phyloP scores from a whole-genome alignment of 2,888 invertebrate species.

The Dryomyza anilis region DNA sequence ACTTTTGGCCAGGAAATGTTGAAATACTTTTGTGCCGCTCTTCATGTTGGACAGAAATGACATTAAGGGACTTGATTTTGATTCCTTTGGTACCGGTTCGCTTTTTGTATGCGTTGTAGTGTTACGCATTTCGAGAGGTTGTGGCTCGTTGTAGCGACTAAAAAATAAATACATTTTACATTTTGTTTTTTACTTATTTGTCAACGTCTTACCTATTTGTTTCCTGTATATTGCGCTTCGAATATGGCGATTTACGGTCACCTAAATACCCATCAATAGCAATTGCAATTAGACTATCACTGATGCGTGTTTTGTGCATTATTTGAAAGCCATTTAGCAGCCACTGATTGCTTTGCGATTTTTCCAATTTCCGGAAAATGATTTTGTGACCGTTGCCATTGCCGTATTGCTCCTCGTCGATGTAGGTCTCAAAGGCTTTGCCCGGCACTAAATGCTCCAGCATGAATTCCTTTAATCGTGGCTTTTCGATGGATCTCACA shows the following conservation, averaged over 20 bases:
- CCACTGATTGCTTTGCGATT: slow-evolving; percentile 58
- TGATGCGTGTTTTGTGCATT: slow-evolving; percentile 57
- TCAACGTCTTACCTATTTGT: slow-evolving; percentile 53
- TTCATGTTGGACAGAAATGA: slow-evolving; percentile 66
- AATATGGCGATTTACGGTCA: slow-evolving; percentile 59
- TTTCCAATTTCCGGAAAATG: slow-evolving; percentile 59
- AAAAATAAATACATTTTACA: neutral
- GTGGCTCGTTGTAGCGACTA: slow-evolving; percentile 60
- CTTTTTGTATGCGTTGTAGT: slow-evolving; percentile 57
- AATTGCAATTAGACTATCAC: slow-evolving; percentile 59
- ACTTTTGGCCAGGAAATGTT: slow-evolving; percentile 68
- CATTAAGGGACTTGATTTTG: slow-evolving; percentile 59
- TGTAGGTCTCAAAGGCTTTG: slow-evolving; percentile 62
- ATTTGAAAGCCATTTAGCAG: slow-evolving; percentile 59
- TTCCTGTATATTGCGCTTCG: slow-evolving; percentile 62
- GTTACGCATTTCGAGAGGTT: slow-evolving; percentile 58
- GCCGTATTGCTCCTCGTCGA: slow-evolving; percentile 62
- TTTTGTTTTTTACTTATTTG: neutral
- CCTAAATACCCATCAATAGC: slow-evolving; percentile 61
- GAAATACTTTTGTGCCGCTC: slow-evolving; percentile 69
- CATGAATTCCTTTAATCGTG: slow-evolving; percentile 66
- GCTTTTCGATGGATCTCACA: slow-evolving; percentile 62
- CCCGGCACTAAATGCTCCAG: slow-evolving; percentile 68
- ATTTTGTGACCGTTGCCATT: slow-evolving; percentile 62
- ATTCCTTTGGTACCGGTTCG: slow-evolving; percentile 58